Base-by-base conservation (phyloP, 1,140 invertebrate species). In the Coenobita brevimanus region DNA sequence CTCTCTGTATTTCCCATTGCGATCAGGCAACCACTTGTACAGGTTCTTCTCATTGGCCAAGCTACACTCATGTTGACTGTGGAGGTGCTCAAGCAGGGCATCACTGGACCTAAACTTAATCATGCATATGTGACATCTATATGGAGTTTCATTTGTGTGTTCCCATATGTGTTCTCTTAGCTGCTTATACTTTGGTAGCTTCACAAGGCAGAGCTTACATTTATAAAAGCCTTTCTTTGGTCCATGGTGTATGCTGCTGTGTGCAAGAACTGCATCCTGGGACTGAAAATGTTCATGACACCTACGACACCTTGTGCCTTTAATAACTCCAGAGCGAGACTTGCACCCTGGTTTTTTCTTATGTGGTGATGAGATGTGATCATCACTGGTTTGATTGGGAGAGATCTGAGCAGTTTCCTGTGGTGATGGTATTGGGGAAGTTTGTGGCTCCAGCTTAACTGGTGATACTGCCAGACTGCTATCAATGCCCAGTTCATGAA, bases 161-260 rank as follows among this genome's bases (percentile, higher is more conserved):
- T 80, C 64, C 84, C 84, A 87, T 4, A 80, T 76, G 36, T 87
- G 84, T 27, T 87, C 84, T 50, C 84, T 60, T 3, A 87, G 43
- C 64, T 87, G 84, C 43, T 87, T 87, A 36, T 87, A 87, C 79
- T 87, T 87, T 8, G 30, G 15, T 8, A 87, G 3, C 33, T 46
- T 79, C 0, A 38, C 41, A 17, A 79, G 84, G 41, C 84, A 87
- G 13, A 87, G 62, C 69, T 87, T 87, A 46, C 84, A 87, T 30
- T 80, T 87, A 24, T 87, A 87, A 36, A 80, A 87, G 17, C 84
- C 84, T 67, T 87, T 87, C 76, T 87, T 87, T 54, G 84, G 84
- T 43, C 84, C 84, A 57, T 87, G 84, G 62, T 87, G 84, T 38
- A 87, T 76, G 57, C 84, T 87, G 33, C 84, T 87, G 33, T 87